These are phyloP conservation scores for Phoeniculus purpureus DNA, from an alignment of 2,797 vertebrate species.

Conservation along the genomic window DNA sequence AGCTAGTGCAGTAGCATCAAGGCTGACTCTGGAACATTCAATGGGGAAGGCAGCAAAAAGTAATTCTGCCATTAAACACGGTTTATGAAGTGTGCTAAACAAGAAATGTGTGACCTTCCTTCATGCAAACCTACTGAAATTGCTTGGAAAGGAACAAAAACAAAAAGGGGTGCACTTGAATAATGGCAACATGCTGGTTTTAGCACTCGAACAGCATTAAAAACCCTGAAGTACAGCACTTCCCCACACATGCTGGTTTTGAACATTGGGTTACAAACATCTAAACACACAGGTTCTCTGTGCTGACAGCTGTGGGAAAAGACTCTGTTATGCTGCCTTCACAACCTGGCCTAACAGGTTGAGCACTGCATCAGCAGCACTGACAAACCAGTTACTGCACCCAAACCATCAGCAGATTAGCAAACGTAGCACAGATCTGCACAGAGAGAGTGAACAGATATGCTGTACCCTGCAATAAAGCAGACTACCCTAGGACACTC, in stretches of 20 bases:
- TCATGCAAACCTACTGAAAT: neutral
- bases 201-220: neutral
- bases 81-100: neutral
- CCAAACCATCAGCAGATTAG: neutral
- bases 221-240: neutral
- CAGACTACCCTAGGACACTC: neutral
- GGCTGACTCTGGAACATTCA: neutral
- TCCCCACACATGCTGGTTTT: constrained; percentile 6
- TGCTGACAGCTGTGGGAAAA: neutral
- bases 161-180: neutral
- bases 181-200: constrained; percentile 9
- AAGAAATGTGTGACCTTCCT: neutral
- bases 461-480: neutral
- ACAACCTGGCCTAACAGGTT: neutral
- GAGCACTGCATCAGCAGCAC: neutral
- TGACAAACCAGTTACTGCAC: neutral
- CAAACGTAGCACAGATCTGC: neutral
- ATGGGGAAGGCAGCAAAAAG: neutral
- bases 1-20: neutral
- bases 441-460: neutral
- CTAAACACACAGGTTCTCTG: neutral
- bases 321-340: neutral
- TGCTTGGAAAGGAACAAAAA: neutral
- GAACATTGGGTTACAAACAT: constrained; percentile 2
- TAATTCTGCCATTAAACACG: neutral